Base-by-base conservation (phyloP, 2,888 invertebrate genomes). In the Endotricha flammealis region DNA sequence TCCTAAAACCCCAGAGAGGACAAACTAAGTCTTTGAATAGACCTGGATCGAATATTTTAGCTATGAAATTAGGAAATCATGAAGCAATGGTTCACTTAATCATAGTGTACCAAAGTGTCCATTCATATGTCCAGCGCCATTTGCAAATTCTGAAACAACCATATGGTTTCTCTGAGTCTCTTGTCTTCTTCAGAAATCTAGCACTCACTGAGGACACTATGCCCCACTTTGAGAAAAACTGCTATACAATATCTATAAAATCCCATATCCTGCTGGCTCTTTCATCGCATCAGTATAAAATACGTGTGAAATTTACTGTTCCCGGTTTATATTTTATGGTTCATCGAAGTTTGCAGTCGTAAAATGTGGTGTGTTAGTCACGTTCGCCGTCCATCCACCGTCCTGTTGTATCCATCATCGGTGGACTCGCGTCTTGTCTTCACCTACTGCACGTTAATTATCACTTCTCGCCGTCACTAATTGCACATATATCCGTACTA, bases 401-500 rank as follows among this genome's bases (percentile, higher is more conserved):
- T 46, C 48, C 53, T 52, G 60, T 57, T 56, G 58, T 48, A 65
- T 77, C 78, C 50, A 63, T 81, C 81, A 71, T 53, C 81, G 55
- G 45, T 41, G 41, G 42, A 50, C 52, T 58, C 50, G 46, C 48
- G 50, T 47, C 64, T 61, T 69, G 69, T 78, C 75, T 64, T 59
- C 80, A 56, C 70, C 62, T 66, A 58, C 47, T 44, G 46, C 57
- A 45, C 64, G 73, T 75, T 79, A 66, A 80, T 82, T 77, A 79
- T 68, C 75, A 60, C 75, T 59, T 59, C 48, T 50, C 56, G 48
- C 53, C 56, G 48, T 54, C 62, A 69, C 70, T 68, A 63, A 53
- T 58, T 47, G 38, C 50, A 35, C 47, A 41, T 44, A 41, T 47
- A 41, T 38, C 40, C 44, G 37, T 47, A 38, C 46, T 40, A 50